Percentiles rank a stretch among this genome's conserved stretches.
Evolutionary conservation across 1,140 invertebrate species (phyloP).

Genomic region (Bombus soroeensis): DNA sequence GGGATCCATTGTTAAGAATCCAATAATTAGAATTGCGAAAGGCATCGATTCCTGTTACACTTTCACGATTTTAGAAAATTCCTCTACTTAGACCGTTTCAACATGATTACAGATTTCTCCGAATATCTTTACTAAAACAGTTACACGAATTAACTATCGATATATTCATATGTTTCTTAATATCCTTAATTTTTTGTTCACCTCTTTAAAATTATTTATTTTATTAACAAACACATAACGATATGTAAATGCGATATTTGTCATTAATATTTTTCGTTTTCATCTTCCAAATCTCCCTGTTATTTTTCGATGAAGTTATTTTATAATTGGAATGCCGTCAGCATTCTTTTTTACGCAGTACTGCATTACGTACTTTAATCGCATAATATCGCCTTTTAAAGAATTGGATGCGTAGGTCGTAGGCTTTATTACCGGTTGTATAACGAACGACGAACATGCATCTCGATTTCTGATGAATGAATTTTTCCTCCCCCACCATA

Average conservation of each 20-base stretch:
- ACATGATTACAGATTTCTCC: not conserved
- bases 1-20: not conserved
- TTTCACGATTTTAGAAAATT: constrained; percentile 45
- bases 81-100: not conserved
- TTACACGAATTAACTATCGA: not conserved
- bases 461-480: constrained; percentile 61
- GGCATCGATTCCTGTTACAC: constrained; percentile 7
- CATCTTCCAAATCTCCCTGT: not conserved
- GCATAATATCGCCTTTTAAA: constrained; percentile 70
- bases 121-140: not conserved
- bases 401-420: constrained; percentile 67
- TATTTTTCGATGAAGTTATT: not conserved
- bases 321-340: constrained; percentile 8
- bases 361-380: constrained; percentile 1
- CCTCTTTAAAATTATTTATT: not conserved
- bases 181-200: not conserved
- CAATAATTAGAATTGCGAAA: not conserved
- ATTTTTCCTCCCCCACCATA: constrained; percentile 6
- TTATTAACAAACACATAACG: not conserved
- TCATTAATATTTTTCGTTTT: not conserved
- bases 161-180: not conserved
- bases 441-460: constrained; percentile 36
- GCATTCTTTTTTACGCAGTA: constrained; percentile 27
- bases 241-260: not conserved
- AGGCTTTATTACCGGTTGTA: constrained; percentile 63